Conservation (phyloP, 2,888 invertebrate species). For the Lasioglossum morio region DNA sequence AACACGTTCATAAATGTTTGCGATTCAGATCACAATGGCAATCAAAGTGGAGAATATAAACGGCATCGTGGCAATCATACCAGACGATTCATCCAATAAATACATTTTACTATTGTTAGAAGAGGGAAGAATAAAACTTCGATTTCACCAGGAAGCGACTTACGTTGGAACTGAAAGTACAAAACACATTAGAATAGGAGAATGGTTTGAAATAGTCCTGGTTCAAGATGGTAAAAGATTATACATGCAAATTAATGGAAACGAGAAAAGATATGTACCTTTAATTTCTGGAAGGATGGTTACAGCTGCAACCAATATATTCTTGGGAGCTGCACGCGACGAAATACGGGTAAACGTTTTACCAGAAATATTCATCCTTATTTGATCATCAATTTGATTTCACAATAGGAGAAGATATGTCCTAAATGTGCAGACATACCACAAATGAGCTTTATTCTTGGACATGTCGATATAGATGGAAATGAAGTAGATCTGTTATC, state of each 20-base stretch:
- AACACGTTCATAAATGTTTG: not conserved
- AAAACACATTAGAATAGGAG: constrained; percentile 82
- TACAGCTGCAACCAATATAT: constrained; percentile 37
- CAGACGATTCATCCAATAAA: constrained; percentile 75
- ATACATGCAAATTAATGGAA: constrained; percentile 84
- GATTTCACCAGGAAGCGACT: constrained; percentile 79
- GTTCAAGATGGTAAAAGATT: constrained; percentile 81
- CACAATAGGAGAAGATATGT: constrained; percentile 52
- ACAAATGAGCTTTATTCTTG: constrained; percentile 59
- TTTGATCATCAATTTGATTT: not conserved
- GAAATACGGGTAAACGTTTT: constrained; percentile 49
- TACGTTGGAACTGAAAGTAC: constrained; percentile 83
- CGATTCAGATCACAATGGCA: constrained; percentile 81
- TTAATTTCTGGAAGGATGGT: constrained; percentile 35
- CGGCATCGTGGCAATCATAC: constrained; percentile 84
- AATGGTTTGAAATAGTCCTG: constrained; percentile 85
- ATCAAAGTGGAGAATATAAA: constrained; percentile 83
- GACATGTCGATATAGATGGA: constrained; percentile 55
- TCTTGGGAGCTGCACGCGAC: constrained; percentile 55
- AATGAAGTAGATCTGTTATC: constrained; percentile 57
- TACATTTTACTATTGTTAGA: constrained; percentile 84
- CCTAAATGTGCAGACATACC: constrained; percentile 47
- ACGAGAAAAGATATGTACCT: constrained; percentile 73
- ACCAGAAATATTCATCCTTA: not conserved
- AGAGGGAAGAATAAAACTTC: constrained; percentile 84